These are phyloP conservation scores for Ranitomeya variabilis DNA, from an alignment of 2,113 vertebrate genomes.

Conservation along the genomic window DNA sequence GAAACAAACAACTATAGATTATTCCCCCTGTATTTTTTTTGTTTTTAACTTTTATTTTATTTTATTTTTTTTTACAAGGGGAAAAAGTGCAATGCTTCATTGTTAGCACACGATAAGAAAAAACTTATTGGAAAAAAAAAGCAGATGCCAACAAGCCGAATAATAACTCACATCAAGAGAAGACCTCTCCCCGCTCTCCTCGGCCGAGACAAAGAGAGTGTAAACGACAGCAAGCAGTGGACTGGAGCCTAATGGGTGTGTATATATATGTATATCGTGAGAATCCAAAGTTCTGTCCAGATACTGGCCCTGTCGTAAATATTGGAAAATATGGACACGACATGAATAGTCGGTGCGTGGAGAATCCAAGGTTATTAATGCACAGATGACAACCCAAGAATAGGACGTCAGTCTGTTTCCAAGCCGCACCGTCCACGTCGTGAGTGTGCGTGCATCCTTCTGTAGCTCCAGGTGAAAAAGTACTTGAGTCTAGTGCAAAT, in stretches of 20 bases:
- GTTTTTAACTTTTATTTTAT: neutral
- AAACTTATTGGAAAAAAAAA: constrained; percentile 30
- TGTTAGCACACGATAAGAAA: constrained; percentile 31
- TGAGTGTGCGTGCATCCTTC: constrained; percentile 20
- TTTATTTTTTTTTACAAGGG: constrained; percentile 14
- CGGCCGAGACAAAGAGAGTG: neutral
- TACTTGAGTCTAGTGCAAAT: constrained; percentile 80
- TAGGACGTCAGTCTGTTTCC: constrained; percentile 55
- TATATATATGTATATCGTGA: constrained; percentile 19
- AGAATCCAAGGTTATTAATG: neutral
- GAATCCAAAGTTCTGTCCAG: constrained; percentile 32
- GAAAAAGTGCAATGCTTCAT: constrained; percentile 51
- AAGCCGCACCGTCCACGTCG: neutral
- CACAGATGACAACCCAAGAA: neutral
- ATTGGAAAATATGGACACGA: neutral
- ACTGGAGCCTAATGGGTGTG: constrained; percentile 44
- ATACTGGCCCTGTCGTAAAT: constrained; percentile 52
- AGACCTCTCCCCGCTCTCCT: constrained; percentile 21
- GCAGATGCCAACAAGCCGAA: constrained; percentile 47
- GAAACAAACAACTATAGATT: constrained; percentile 31
- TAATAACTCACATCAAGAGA: constrained; percentile 33
- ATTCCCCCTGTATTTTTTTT: constrained; percentile 15
- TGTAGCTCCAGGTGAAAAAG: constrained; percentile 71
- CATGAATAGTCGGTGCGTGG: neutral
- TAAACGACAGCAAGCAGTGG: constrained; percentile 53